phyloP scores from a whole-genome alignment of 2,888 invertebrate species.

The Autographa pulchrina region DNA sequence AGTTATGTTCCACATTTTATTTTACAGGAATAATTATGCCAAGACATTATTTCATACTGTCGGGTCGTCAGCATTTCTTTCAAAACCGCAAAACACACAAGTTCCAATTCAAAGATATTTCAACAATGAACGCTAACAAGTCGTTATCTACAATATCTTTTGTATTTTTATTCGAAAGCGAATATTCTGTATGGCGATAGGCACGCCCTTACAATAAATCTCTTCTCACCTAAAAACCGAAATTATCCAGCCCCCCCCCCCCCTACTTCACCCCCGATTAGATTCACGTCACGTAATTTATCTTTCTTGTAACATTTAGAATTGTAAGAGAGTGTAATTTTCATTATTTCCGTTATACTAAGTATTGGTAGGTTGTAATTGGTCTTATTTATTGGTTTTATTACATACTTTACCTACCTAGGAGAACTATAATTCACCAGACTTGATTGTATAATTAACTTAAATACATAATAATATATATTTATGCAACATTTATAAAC shows the following conservation, averaged over 20 bases:
- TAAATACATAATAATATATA: no score
- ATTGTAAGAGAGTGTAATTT: conserved; percentile 65
- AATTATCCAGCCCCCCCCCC: conserved; percentile 64
- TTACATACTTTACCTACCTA: no score
- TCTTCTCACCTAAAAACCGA: conserved; percentile 73
- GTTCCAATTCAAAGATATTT: neutral
- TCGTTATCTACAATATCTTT: conserved; percentile 44
- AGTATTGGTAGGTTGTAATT: neutral
- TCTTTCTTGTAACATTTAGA: conserved; percentile 67
- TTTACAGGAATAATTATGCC: neutral
- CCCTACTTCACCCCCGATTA: conserved; percentile 63
- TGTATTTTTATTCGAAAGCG: conserved; percentile 38
- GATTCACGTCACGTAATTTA: conserved; percentile 73
- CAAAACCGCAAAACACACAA: neutral
- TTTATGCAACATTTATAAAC: no score
- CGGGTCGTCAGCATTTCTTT: neutral
- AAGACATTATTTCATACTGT: no score
- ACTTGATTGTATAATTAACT: no score
- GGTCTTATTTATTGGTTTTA: neutral
- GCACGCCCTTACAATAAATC: conserved; percentile 72
- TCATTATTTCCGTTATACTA: conserved; percentile 51
- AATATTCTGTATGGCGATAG: conserved; percentile 49
- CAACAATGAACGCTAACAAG: conserved; percentile 43
- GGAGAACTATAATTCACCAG: no score
- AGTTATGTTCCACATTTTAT: no score